A percentile compares a stretch with the other conserved stretches of the same genome.
Evolutionary conservation across 2,797 vertebrate genomes (phyloP).

Genomic region (Eulemur coronatus): DNA sequence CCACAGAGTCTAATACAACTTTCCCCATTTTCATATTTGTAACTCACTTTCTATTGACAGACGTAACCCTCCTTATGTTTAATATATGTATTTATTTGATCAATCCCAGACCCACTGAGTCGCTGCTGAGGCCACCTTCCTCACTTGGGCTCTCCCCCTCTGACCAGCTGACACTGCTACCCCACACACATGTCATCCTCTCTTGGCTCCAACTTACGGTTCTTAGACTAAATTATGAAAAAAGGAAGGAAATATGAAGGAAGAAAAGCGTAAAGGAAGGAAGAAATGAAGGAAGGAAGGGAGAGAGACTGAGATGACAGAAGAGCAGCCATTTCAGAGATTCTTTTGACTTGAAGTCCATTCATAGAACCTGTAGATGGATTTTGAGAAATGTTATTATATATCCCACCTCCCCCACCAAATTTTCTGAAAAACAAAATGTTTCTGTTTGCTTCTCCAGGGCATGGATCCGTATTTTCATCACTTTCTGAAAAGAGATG

Average conservation of each 20-base stretch:
- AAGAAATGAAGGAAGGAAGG: neutral
- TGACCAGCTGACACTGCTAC: neutral
- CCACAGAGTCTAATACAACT: neutral
- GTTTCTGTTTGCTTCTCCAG: neutral
- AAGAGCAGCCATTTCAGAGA: neutral
- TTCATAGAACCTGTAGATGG: neutral
- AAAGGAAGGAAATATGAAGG: neutral
- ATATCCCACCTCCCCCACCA: accelerated
- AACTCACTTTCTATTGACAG: neutral
- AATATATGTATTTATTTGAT: neutral
- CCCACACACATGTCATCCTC: neutral
- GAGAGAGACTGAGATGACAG: neutral
- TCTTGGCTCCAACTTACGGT: neutral
- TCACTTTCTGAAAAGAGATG: neutral
- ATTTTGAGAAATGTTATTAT: neutral
- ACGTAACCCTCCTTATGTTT: neutral
- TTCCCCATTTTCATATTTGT: neutral
- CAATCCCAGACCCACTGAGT: neutral
- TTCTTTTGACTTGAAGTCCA: neutral
- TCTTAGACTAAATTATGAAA: neutral
- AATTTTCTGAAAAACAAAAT: neutral
- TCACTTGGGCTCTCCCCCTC: neutral
- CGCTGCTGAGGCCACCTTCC: neutral
- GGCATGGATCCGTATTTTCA: neutral
- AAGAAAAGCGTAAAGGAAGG: neutral